Percentiles rank a stretch among this genome's conserved stretches.
Evolutionary conservation across 2,113 vertebrate genomes (phyloP).

Genomic region (Procavia capensis): DNA sequence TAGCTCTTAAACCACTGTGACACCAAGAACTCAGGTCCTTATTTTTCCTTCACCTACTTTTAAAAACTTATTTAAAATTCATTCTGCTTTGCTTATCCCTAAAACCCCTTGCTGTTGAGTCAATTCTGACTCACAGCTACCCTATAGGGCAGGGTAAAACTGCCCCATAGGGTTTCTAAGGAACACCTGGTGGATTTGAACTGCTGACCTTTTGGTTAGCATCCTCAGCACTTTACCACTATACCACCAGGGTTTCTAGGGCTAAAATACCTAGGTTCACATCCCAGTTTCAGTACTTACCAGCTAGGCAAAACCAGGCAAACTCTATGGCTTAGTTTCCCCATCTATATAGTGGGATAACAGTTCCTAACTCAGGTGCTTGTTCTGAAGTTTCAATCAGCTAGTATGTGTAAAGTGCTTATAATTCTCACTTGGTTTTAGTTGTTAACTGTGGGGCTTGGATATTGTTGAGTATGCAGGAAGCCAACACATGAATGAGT

Average conservation of each 20-base stretch:
- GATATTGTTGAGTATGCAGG: not conserved
- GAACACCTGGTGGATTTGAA: no score
- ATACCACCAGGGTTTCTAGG: no score
- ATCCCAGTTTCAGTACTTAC: not conserved
- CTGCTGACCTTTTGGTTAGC: no score
- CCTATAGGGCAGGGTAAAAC: no score
- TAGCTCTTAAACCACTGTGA: no score
- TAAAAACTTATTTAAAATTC: not conserved
- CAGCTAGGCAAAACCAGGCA: not conserved
- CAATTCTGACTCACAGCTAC: no score
- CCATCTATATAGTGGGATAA: not conserved
- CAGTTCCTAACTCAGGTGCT: not conserved
- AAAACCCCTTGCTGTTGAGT: no score
- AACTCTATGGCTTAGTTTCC: not conserved
- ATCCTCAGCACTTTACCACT: no score
- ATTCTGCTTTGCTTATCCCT: not conserved
- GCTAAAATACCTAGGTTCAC: not conserved
- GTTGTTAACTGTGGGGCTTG: not conserved
- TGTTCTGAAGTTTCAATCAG: not conserved
- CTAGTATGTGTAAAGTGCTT: not conserved
- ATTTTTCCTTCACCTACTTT: not conserved
- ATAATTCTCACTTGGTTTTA: not conserved
- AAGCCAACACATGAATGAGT: rapidly evolving
- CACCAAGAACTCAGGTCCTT: no score
- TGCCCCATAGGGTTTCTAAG: no score